Evolutionary conservation across 1,140 invertebrate genomes (phyloP).

Genomic region (Cryptotermes secundus): DNA sequence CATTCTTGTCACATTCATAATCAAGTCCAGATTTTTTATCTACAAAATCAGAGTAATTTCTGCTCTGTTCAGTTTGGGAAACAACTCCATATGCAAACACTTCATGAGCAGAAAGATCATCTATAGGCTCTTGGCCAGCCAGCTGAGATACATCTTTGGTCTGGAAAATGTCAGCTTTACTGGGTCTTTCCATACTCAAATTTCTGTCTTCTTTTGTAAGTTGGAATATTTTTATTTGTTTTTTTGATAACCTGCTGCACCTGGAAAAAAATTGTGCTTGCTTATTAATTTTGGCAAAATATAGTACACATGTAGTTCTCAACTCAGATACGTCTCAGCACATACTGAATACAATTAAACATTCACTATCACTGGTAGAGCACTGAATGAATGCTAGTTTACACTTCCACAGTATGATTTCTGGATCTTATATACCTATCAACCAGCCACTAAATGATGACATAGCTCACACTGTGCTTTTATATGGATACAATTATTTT

Average conservation of each 20-base stretch:
- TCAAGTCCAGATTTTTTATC: neutral
- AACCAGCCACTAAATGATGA: no score
- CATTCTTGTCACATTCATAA: neutral
- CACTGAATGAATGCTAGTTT: no score
- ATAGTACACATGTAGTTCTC: neutral
- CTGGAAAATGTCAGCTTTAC: neutral
- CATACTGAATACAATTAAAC: no score
- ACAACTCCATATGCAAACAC: neutral
- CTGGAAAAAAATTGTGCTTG: conserved; percentile 13
- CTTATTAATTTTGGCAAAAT: conserved; percentile 14
- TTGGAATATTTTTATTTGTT: neutral
- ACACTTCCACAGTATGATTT: no score
- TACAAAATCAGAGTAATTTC: neutral
- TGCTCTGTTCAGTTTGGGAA: neutral
- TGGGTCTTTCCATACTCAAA: neutral
- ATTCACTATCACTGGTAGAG: no score
- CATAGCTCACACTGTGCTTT: no score
- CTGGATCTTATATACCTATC: no score
- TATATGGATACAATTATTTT: no score
- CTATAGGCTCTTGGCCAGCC: neutral
- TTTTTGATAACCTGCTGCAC: conserved; percentile 11
- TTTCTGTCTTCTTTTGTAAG: neutral
- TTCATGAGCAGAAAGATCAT: conserved; percentile 10
- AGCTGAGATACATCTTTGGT: neutral
- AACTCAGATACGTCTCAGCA: no score